Conservation (phyloP, 2,888 invertebrate genomes). For the Thysanoteuthis rhombus region DNA sequence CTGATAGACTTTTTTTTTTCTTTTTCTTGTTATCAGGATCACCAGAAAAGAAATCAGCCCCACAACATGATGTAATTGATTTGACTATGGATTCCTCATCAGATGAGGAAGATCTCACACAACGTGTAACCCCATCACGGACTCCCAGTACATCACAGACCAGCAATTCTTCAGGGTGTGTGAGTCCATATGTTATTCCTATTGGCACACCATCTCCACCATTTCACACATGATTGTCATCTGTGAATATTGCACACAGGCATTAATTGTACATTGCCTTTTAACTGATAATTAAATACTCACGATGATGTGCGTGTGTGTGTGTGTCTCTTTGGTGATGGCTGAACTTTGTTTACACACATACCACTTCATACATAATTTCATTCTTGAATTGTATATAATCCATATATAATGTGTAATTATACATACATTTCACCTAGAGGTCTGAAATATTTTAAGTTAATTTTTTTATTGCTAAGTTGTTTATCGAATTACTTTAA, state of each 20-base stretch:
- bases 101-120: conserved; percentile 52
- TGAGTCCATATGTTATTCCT: conserved; percentile 53
- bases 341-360: not conserved
- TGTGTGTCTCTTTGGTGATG: not conserved
- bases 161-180: conserved; percentile 48
- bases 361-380: not conserved
- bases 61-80: conserved; percentile 59
- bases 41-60: conserved; percentile 43
- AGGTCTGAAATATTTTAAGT: too few relatives aligned
- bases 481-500: too few relatives aligned
- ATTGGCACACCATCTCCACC: conserved; percentile 43
- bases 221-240: not conserved
- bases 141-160: conserved; percentile 39
- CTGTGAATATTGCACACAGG: not conserved
- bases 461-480: too few relatives aligned
- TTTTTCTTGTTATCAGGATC: conserved; percentile 37
- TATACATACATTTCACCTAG: too few relatives aligned
- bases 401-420: too few relatives aligned
- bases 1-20: conserved; percentile 33
- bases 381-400: not conserved
- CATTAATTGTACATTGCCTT: not conserved
- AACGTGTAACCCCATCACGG: conserved; percentile 35
- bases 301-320: not conserved
- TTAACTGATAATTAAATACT: not conserved
- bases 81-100: conserved; percentile 57